Conservation (phyloP, 2,113 vertebrate species). For the Buteo buteo region DNA sequence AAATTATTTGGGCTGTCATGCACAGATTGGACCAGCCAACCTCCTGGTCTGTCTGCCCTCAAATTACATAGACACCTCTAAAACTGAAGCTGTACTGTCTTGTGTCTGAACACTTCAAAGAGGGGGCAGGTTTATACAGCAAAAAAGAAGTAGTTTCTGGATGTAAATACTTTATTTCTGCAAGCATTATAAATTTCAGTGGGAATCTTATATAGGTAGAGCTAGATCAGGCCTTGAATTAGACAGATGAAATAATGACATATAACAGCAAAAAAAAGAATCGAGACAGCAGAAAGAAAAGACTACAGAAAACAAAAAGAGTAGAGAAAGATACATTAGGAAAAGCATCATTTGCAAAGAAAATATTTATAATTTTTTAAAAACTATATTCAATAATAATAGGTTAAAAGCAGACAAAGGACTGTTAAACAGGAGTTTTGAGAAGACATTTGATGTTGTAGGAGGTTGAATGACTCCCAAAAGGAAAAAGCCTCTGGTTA, state of each 20-base stretch:
- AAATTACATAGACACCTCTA: background rate
- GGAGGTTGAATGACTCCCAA: background rate
- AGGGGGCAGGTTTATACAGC: background rate
- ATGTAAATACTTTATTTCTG: background rate
- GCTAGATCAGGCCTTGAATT: background rate
- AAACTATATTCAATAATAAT: background rate
- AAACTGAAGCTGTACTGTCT: background rate
- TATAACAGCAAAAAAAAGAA: background rate
- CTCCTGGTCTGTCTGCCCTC: background rate
- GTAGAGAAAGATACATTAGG: background rate
- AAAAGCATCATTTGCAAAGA: background rate
- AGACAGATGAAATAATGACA: background rate
- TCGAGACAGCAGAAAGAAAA: background rate
- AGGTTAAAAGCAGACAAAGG: background rate
- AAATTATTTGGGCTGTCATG: background rate
- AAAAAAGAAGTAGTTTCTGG: background rate
- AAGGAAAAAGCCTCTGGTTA: background rate
- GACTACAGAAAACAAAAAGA: background rate
- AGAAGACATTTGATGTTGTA: background rate
- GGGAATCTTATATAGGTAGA: background rate
- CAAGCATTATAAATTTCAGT: background rate
- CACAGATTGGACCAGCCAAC: background rate
- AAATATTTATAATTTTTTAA: too few relatives aligned
- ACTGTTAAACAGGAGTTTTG: background rate
- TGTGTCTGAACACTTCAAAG: background rate